Evolutionary conservation across 1,140 invertebrate species (phyloP).

Genomic region (Sitobion miscanthi): DNA sequence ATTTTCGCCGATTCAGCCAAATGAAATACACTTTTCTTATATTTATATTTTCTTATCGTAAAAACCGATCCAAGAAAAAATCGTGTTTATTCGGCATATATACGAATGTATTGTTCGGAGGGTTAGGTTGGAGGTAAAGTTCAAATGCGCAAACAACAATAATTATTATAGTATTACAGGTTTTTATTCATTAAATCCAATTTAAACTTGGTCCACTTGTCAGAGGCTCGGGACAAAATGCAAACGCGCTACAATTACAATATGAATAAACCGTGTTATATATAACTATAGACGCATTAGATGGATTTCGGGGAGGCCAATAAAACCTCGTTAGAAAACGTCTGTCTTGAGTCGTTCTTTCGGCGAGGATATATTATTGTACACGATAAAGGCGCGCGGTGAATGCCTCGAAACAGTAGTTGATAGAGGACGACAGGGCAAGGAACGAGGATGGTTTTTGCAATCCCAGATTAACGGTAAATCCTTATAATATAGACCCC

Average conservation of each 20-base stretch:
- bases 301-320: slow-evolving; percentile 2
- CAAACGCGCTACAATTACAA: not conserved
- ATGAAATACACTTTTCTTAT: not conserved
- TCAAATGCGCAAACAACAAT: not conserved
- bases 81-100: not conserved
- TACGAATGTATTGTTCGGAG: not conserved
- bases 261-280: not conserved
- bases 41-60: not conserved
- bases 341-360: not conserved
- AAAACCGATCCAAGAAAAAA: not conserved
- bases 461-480: slow-evolving; percentile 33
- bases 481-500: not conserved
- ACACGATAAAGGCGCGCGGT: not conserved
- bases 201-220: not conserved
- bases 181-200: not conserved
- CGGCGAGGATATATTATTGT: not conserved
- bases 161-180: not conserved
- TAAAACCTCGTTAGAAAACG: slow-evolving; percentile 25
- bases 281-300: not conserved
- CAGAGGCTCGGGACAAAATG: not conserved
- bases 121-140: not conserved
- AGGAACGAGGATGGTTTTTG: not conserved
- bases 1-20: not conserved
- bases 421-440: not conserved
- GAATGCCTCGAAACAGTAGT: not conserved